Evolutionary conservation across 1,140 invertebrate species (phyloP).

Genomic region (Temnothorax curvispinosus): DNA sequence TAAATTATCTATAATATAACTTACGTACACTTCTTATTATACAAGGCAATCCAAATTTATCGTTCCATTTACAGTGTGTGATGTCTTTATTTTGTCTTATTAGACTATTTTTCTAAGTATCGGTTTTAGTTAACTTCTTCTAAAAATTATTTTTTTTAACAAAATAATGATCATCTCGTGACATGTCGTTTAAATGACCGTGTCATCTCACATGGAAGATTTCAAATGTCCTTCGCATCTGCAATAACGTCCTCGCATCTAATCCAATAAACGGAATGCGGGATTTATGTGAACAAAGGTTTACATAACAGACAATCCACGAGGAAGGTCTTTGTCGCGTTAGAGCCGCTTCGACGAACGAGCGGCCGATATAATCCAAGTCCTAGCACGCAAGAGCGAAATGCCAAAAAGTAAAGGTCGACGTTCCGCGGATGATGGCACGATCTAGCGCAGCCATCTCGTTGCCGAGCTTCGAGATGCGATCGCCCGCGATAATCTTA

Average conservation of each 20-base stretch:
- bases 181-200: not conserved
- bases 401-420: conserved; percentile 58
- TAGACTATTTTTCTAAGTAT: not conserved
- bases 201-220: not conserved
- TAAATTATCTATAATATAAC: not conserved
- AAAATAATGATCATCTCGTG: not conserved
- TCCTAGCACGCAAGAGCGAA: conserved; percentile 25
- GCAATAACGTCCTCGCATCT: not conserved
- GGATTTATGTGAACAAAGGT: not conserved
- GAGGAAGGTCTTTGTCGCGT: conserved; percentile 51
- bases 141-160: not conserved
- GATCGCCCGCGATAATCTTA: not conserved
- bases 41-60: conserved; percentile 3
- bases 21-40: not conserved
- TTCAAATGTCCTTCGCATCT: not conserved
- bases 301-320: conserved; percentile 9
- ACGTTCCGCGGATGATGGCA: conserved; percentile 31
- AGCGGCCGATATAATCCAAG: conserved; percentile 43
- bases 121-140: not conserved
- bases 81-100: not conserved
- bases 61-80: not conserved
- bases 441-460: conserved; percentile 31
- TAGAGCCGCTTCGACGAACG: conserved; percentile 10
- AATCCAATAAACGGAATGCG: conserved; percentile 4
- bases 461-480: not conserved